Conservation (phyloP, 2,888 invertebrate genomes). For the Ectemnius lituratus region DNA sequence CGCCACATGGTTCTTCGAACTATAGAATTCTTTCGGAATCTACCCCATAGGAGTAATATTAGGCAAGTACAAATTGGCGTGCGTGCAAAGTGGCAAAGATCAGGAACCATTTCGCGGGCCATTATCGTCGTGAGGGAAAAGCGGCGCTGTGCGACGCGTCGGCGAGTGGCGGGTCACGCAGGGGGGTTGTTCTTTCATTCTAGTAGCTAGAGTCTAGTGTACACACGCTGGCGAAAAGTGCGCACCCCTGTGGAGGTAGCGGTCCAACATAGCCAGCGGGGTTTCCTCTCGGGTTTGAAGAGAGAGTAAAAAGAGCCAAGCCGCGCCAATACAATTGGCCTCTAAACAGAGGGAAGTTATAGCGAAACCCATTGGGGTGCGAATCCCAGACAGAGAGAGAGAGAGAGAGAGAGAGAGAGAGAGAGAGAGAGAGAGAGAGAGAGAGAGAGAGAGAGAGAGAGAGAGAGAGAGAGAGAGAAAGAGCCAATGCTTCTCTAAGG, state of each 20-base stretch:
- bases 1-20: background rate
- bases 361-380: constrained; percentile 63
- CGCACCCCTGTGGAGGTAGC: constrained; percentile 61
- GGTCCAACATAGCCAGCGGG: constrained; percentile 71
- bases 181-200: too few species aligned
- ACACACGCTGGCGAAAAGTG: constrained; percentile 37
- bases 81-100: constrained; percentile 19
- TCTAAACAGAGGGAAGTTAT: constrained; percentile 73
- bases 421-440: background rate
- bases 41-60: constrained; percentile 20
- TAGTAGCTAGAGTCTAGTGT: constrained; percentile 21
- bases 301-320: constrained; percentile 65
- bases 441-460: constrained; percentile 5
- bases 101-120: constrained; percentile 23
- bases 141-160: background rate
- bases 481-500: constrained; percentile 4
- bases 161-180: too few species aligned
- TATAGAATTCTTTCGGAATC: constrained; percentile 7
- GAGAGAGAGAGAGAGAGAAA: constrained; percentile 1
- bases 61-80: background rate
- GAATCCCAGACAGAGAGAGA: constrained; percentile 1
- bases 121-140: constrained; percentile 42
- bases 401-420: constrained; percentile 2
- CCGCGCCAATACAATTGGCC: constrained; percentile 67
- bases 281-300: constrained; percentile 62